phyloP scores from a whole-genome alignment of 2,888 invertebrate genomes.

The Erebia palarica region DNA sequence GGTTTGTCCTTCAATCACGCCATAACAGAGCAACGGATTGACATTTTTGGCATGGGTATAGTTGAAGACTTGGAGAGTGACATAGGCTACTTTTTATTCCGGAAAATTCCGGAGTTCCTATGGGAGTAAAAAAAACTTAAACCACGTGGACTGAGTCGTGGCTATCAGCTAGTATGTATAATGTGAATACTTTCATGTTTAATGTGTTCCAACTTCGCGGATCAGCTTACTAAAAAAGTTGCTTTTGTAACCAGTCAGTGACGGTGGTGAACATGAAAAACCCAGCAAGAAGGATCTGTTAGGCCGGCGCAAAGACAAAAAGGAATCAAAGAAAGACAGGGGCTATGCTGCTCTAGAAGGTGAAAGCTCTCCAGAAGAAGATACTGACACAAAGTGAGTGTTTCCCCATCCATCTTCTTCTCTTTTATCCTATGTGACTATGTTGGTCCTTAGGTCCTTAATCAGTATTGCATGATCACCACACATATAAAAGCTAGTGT shows the following conservation, averaged over 20 bases:
- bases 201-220: too few species aligned
- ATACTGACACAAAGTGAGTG: slow-evolving; percentile 89
- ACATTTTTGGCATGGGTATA: too few species aligned
- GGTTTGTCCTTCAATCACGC: too few species aligned
- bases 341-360: slow-evolving; percentile 97
- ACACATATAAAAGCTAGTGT: background rate
- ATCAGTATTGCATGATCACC: background rate
- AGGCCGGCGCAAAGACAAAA: slow-evolving; percentile 91
- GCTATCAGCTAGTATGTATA: too few species aligned
- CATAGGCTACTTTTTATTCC: too few species aligned
- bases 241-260: slow-evolving; percentile 84
- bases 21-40: too few species aligned
- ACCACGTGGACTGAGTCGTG: too few species aligned
- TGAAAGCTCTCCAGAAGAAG: slow-evolving; percentile 95
- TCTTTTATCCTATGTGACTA: background rate
- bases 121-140: too few species aligned
- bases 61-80: too few species aligned
- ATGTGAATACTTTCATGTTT: too few species aligned
- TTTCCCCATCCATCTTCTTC: background rate
- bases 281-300: slow-evolving; percentile 90
- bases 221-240: background rate
- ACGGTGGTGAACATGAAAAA: slow-evolving; percentile 90
- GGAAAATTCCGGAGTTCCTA: too few species aligned
- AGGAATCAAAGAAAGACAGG: slow-evolving; percentile 90
- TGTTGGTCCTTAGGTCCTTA: too few species aligned